These are phyloP conservation scores for Indicator maculatus DNA, from an alignment of 2,113 vertebrate genomes.

Conservation along the genomic window DNA sequence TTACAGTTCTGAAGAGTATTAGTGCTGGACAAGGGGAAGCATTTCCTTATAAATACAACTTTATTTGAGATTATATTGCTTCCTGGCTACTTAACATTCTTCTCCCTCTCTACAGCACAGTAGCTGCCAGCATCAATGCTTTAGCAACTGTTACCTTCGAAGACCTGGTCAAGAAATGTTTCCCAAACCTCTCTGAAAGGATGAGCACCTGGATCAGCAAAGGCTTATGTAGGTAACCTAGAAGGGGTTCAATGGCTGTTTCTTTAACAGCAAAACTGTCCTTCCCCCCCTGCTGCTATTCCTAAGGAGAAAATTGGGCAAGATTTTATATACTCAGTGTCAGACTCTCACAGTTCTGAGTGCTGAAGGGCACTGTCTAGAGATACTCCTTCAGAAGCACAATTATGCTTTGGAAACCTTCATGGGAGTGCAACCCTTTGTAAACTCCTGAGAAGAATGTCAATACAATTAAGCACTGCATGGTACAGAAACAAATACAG, in stretches of 20 bases:
- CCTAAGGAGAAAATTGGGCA: not conserved
- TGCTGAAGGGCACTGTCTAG: not conserved
- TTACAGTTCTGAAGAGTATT: not conserved
- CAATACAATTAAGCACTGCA: not conserved
- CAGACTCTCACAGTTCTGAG: not conserved
- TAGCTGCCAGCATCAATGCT: constrained; percentile 89
- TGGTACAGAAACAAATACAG: rapidly evolving
- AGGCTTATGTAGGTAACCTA: constrained; percentile 82
- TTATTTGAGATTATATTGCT: not conserved
- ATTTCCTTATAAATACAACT: not conserved
- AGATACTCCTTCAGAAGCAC: not conserved
- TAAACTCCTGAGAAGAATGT: not conserved
- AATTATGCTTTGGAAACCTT: not conserved
- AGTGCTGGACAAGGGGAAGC: not conserved
- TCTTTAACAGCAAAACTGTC: not conserved
- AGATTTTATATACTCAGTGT: not conserved
- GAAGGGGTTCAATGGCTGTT: not conserved
- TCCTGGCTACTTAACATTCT: not conserved
- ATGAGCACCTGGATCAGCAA: constrained; percentile 85
- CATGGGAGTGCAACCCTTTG: not conserved
- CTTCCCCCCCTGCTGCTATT: not conserved
- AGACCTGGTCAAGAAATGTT: constrained; percentile 82
- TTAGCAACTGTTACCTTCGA: constrained; percentile 89
- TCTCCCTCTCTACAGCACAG: constrained; percentile 74
- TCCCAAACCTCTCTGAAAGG: constrained; percentile 76